A percentile compares a stretch with the other conserved stretches of the same genome.
phyloP scores from a whole-genome alignment of 2,797 vertebrate genomes.

The Clamator glandarius region DNA sequence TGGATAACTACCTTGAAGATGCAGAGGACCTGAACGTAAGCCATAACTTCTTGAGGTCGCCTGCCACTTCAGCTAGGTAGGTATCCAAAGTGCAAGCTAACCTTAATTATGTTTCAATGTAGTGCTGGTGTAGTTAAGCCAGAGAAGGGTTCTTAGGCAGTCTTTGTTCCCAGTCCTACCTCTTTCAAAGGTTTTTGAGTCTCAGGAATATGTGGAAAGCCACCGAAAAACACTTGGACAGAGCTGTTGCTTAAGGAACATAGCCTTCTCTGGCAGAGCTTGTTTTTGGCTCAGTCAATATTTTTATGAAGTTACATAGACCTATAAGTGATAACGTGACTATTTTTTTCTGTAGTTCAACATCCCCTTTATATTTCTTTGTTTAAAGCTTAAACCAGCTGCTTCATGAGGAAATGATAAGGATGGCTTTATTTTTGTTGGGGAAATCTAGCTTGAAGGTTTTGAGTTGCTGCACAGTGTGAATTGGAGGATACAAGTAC shows the following conservation, averaged over 20 bases:
- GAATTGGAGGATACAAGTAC: conserved; percentile 81
- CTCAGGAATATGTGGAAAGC: not conserved
- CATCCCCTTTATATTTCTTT: conserved; percentile 13
- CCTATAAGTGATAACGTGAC: not conserved
- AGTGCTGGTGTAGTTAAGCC: not conserved
- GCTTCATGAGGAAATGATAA: conserved; percentile 58
- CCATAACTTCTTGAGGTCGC: not conserved
- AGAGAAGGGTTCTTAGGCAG: not conserved
- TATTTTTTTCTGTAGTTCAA: not conserved
- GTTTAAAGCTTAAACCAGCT: not conserved
- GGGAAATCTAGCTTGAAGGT: conserved; percentile 40
- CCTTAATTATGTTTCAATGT: not conserved
- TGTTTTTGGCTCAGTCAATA: not conserved
- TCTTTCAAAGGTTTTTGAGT: not conserved
- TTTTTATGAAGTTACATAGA: not conserved
- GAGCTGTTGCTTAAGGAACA: not conserved
- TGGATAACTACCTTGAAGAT: not conserved
- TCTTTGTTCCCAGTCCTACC: not conserved
- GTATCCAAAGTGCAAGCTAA: not conserved
- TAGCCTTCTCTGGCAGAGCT: not conserved
- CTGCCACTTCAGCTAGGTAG: not conserved
- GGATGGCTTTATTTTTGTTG: conserved; percentile 58
- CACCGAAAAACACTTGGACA: not conserved
- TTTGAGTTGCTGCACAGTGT: conserved; percentile 41
- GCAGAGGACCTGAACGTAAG: not conserved